Conservation (phyloP, 2,113 vertebrate genomes). For the Gavia stellata region DNA sequence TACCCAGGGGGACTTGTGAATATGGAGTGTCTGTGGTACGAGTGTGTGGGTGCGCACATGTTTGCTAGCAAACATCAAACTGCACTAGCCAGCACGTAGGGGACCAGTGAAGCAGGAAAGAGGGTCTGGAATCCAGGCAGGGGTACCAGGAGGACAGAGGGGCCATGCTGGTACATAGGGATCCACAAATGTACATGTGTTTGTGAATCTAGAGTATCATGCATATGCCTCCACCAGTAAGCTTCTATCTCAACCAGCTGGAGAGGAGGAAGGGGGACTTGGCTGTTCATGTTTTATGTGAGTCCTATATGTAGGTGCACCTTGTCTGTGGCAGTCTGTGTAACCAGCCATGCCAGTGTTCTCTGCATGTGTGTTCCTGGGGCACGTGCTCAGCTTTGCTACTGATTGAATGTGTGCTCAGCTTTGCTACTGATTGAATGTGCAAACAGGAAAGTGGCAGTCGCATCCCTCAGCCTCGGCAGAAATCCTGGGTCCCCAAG, state of each 20-base stretch:
- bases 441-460: not conserved
- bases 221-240: not conserved
- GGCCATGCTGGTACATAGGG: fast-evolving
- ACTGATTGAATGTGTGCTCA: not conserved
- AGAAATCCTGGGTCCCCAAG: not conserved
- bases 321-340: not conserved
- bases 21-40: not conserved
- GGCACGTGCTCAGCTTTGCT: not conserved
- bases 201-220: not conserved
- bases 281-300: not conserved
- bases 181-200: not conserved
- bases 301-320: not conserved
- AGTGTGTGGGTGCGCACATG: fast-evolving
- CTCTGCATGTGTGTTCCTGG: too few species aligned
- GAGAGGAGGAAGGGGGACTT: not conserved
- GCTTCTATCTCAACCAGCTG: not conserved
- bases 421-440: not conserved
- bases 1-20: not conserved
- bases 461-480: not conserved
- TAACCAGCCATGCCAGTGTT: not conserved
- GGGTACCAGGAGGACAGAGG: not conserved
- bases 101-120: not conserved
- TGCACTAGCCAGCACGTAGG: not conserved
- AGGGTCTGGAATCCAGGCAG: not conserved
- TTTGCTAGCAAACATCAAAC: not conserved